Percentiles rank a stretch among this genome's conserved stretches.
These are phyloP conservation scores for Conomelus anceps DNA, from an alignment of 2,888 invertebrate genomes.

Conservation along the genomic window DNA sequence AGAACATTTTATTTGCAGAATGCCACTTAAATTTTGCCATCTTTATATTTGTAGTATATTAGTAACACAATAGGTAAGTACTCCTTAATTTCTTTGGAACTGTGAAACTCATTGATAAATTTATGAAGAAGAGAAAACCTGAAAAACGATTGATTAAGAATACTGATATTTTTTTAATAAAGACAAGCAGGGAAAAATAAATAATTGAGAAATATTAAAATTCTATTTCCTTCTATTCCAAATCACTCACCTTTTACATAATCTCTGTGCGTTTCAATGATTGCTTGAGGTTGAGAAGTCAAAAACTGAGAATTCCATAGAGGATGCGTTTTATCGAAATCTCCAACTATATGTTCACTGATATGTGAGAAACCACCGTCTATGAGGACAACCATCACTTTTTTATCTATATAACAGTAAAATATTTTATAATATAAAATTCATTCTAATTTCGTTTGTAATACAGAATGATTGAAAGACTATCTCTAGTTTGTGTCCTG, in stretches of 20 bases:
- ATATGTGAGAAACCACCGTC: constrained; percentile 50
- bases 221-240: too few species aligned
- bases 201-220: too few species aligned
- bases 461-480: too few species aligned
- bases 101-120: too few species aligned
- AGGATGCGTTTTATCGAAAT: constrained; percentile 76
- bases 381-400: constrained; percentile 7
- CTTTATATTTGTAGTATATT: too few species aligned
- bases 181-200: too few species aligned
- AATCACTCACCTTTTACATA: constrained; percentile 59
- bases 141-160: neutral
- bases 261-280: constrained; percentile 73
- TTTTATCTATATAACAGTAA: neutral
- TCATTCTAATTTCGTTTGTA: neutral
- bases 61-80: too few species aligned
- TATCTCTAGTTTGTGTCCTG: too few species aligned
- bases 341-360: constrained; percentile 66
- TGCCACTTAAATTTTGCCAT: too few species aligned
- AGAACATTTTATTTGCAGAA: too few species aligned
- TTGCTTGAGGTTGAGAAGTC: constrained; percentile 67
- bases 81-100: too few species aligned
- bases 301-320: constrained; percentile 84
- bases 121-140: neutral
- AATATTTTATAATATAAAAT: neutral
- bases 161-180: too few species aligned